These are phyloP conservation scores for Clytia hemisphaerica DNA, from an alignment of 30 jellyfish, hydroid and myxozoan genomes.

Conservation along the genomic window DNA sequence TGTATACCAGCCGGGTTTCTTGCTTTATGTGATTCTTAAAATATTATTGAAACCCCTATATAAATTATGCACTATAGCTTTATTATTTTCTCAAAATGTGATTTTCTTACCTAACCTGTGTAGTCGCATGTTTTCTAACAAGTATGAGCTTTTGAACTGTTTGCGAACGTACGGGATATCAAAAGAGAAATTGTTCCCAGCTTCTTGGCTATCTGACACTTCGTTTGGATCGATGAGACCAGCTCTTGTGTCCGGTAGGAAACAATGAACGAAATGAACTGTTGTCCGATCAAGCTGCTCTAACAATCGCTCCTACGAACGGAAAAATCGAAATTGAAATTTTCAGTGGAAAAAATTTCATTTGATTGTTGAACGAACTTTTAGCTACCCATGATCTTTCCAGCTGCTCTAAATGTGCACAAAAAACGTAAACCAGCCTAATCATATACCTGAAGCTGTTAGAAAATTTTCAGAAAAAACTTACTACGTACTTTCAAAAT, in stretches of 20 bases:
- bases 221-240: conserved; percentile 54
- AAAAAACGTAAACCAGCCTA: too few species aligned
- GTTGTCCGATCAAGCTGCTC: conserved; percentile 78
- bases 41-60: too few species aligned
- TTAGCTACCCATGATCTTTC: too few species aligned
- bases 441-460: too few species aligned
- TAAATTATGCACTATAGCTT: too few species aligned
- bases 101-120: conserved; percentile 71
- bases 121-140: conserved; percentile 72
- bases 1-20: too few species aligned
- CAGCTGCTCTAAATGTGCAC: too few species aligned
- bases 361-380: too few species aligned
- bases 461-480: too few species aligned
- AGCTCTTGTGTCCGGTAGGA: conserved; percentile 70
- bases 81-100: too few species aligned
- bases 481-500: too few species aligned
- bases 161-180: conserved; percentile 73
- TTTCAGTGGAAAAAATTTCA: neutral
- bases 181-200: conserved; percentile 26
- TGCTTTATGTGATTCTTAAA: too few species aligned
- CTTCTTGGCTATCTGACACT: conserved; percentile 32
- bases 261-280: conserved; percentile 83
- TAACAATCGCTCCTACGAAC: conserved; percentile 63
- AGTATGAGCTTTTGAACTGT: conserved; percentile 85
- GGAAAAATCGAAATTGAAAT: neutral